Base-by-base conservation (phyloP, 2,888 invertebrate genomes). In the Cerastis rubricosa region DNA sequence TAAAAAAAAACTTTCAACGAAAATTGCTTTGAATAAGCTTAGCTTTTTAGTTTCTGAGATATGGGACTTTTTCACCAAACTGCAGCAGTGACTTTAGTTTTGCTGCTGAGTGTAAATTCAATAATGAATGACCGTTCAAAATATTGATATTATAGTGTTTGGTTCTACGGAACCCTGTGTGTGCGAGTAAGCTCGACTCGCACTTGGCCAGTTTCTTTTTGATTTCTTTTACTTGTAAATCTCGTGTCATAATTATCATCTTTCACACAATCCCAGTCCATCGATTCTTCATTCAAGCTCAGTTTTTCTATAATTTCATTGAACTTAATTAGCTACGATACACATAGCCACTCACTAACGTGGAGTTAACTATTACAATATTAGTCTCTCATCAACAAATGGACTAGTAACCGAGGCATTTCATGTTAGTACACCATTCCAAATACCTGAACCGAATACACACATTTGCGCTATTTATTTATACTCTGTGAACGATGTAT, bases 381-480 rank as follows among this genome's bases (percentile, higher is more conserved):
- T 35, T 19, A 35, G 12, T 45, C 61, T 17, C 70, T 45, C 35
- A 69, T 78, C 35, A 35, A 35, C 35, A 59, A 69, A 61, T 61
- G 35, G 4, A 61, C 43, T 22, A 35, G 2, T n/a, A 25, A 35
- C 47, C 5, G 2, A 19, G 35, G 43, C 7, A 54, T 17, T n/a
- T 40, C 49, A 8, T 65, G 40, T 69, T 67, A 47, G 61, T 57
- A 65, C 19, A n/a, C 45, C 49, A 35, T 12, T 43, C 7, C 64
- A 72, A 72, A 49, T 69, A 83, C 84, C 57, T 80, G 61, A 69
- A 80, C 51, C 51, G 47, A 74, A 81, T 45, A 49, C 64, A 84
- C 45, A 70, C 47, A 67, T 51, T 54, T 25, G 17, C 14, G 9
- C 22, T 63, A 71, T 74, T 71, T 54, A 66, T 47, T 71, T 54